Percentiles rank a stretch among this genome's conserved stretches.
Evolutionary conservation across 1,140 invertebrate genomes (phyloP).

Genomic region (Bombus breviceps): DNA sequence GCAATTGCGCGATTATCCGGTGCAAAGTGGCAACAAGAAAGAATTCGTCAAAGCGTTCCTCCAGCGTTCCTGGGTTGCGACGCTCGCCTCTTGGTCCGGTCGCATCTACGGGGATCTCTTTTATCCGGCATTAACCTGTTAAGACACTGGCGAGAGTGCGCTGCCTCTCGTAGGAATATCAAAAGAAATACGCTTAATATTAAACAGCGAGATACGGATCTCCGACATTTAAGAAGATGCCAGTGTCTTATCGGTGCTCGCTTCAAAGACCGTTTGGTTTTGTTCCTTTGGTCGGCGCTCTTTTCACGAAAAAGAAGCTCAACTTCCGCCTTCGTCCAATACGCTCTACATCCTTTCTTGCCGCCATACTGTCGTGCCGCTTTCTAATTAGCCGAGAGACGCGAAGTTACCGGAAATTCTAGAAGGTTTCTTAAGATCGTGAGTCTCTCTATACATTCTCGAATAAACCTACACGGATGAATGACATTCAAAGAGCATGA

Average conservation of each 20-base stretch:
- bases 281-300: slow-evolving; percentile 62
- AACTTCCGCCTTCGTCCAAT: slow-evolving; percentile 6
- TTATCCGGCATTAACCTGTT: slow-evolving; percentile 59
- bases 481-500: slow-evolving; percentile 8
- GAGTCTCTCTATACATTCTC: not conserved
- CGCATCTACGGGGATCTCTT: slow-evolving; percentile 49
- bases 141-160: slow-evolving; percentile 51
- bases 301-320: slow-evolving; percentile 59
- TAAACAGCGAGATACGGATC: slow-evolving; percentile 73
- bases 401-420: slow-evolving; percentile 54
- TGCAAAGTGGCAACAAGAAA: slow-evolving; percentile 45
- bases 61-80: not conserved
- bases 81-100: slow-evolving; percentile 31
- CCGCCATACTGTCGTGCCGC: slow-evolving; percentile 35
- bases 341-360: slow-evolving; percentile 1
- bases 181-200: slow-evolving; percentile 77
- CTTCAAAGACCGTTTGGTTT: slow-evolving; percentile 71
- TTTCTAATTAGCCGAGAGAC: slow-evolving; percentile 69
- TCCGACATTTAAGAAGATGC: slow-evolving; percentile 65
- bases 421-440: slow-evolving; percentile 49
- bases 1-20: slow-evolving; percentile 53
- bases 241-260: slow-evolving; percentile 67
- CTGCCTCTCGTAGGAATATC: slow-evolving; percentile 63
- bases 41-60: slow-evolving; percentile 61
- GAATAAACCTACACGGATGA: not conserved